A percentile compares a stretch with the other conserved stretches of the same genome.
phyloP scores from a whole-genome alignment of 1,140 invertebrate species.

The Stegodyphus dumicola region DNA sequence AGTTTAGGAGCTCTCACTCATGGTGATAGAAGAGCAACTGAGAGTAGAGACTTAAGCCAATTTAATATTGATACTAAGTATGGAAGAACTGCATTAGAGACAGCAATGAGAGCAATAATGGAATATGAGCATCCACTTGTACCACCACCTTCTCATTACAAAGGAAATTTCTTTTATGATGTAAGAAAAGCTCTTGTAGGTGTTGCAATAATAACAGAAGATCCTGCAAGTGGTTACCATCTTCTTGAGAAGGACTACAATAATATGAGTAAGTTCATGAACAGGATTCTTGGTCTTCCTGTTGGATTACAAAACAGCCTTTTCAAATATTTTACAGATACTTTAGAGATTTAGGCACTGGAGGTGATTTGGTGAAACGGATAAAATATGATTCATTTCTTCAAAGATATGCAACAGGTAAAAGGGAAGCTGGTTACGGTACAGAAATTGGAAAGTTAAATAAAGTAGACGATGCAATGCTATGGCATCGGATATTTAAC shows the following conservation, averaged over 20 bases:
- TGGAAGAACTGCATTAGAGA: constrained; percentile 91
- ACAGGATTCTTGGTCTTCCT: constrained; percentile 96
- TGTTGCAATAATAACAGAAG: constrained; percentile 90
- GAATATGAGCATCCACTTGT: constrained; percentile 85
- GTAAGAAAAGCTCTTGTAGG: constrained; percentile 89
- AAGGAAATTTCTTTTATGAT: constrained; percentile 92
- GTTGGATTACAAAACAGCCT: constrained; percentile 96
- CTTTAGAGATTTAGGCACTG: constrained; percentile 90
- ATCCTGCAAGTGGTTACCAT: constrained; percentile 78
- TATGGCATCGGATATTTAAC: too few relatives aligned
- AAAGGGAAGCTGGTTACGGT: too few relatives aligned
- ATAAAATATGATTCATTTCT: constrained; percentile 82
- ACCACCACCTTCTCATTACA: constrained; percentile 87
- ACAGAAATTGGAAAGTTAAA: too few relatives aligned
- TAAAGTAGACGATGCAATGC: too few relatives aligned
- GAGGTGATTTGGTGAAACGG: constrained; percentile 83
- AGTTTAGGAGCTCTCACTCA: constrained; percentile 95
- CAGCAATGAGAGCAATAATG: constrained; percentile 89
- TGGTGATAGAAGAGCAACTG: constrained; percentile 96
- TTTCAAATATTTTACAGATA: constrained; percentile 98
- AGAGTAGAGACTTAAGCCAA: constrained; percentile 94
- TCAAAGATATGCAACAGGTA: constrained; percentile 87
- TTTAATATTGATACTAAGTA: constrained; percentile 99
- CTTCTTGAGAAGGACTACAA: constrained; percentile 84
- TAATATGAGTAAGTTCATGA: constrained; percentile 98